Percentiles rank a stretch among this genome's conserved stretches.
Evolutionary conservation across 2,113 vertebrate genomes (phyloP).

Genomic region (Onychostruthus taczanowskii): DNA sequence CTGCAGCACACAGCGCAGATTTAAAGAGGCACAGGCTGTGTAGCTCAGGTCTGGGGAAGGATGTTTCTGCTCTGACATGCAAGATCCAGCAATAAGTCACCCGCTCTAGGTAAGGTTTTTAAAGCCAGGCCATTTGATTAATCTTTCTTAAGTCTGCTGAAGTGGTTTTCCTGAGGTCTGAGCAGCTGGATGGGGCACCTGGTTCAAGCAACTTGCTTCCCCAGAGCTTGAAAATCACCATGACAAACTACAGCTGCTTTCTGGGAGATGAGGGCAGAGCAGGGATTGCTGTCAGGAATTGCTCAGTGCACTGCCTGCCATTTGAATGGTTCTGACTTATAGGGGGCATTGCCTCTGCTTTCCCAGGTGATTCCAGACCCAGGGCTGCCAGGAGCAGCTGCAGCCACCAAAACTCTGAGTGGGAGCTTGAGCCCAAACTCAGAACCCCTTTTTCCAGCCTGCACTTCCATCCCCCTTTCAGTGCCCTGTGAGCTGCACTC

Average conservation of each 20-base stretch:
- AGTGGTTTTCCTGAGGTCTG: background rate
- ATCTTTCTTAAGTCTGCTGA: background rate
- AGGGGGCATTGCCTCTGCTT: background rate
- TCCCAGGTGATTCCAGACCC: background rate
- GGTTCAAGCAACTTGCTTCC: background rate
- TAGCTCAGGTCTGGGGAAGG: background rate
- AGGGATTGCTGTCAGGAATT: background rate
- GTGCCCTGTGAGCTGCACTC: fast-evolving
- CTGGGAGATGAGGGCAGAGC: background rate
- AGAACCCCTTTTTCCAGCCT: background rate
- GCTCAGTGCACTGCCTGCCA: background rate
- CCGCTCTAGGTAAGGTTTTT: background rate
- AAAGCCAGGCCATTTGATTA: background rate
- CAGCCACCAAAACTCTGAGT: background rate
- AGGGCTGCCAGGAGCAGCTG: background rate
- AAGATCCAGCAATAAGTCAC: background rate
- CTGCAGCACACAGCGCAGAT: constrained; percentile 43
- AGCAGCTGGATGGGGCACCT: background rate
- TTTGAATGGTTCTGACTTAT: background rate
- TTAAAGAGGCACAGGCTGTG: constrained; percentile 44
- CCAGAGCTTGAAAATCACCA: background rate
- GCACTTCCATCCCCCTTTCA: background rate
- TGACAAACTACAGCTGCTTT: background rate
- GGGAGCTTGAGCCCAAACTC: background rate
- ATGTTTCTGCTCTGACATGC: background rate